phyloP scores from a whole-genome alignment of 2,113 vertebrate species.

The Corythornis cristatus region DNA sequence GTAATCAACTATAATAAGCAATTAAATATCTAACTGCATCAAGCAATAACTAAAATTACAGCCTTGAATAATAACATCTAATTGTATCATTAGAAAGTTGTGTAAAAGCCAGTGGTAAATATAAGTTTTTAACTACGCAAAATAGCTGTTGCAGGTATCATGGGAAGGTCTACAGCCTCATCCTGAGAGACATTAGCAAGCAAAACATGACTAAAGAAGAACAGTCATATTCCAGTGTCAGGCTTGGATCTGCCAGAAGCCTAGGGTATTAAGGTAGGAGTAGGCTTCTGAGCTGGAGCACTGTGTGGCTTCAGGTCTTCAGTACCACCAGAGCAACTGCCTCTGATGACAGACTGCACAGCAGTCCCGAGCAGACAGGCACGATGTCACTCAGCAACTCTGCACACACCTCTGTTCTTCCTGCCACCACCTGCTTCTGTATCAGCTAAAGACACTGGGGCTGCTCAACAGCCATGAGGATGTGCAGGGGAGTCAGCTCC shows the following conservation, averaged over 20 bases:
- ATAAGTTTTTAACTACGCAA: background rate
- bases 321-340: background rate
- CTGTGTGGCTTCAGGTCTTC: background rate
- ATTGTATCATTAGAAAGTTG: conserved; percentile 25
- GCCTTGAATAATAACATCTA: conserved; percentile 43
- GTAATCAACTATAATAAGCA: conserved; percentile 60
- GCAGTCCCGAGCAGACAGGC: background rate
- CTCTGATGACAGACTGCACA: background rate
- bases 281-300: background rate
- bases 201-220: background rate
- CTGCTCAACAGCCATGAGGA: background rate
- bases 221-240: background rate
- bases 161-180: background rate
- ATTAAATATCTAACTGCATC: conserved; percentile 50
- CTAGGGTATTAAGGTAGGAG: background rate
- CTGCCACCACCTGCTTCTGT: background rate
- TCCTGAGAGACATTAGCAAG: background rate
- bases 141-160: background rate
- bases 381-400: background rate
- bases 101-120: background rate
- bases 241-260: background rate
- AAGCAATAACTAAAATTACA: conserved; percentile 59
- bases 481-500: background rate
- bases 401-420: background rate
- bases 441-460: background rate